Conservation (phyloP, 2,113 vertebrate genomes). For the Rafetus swinhoei region DNA sequence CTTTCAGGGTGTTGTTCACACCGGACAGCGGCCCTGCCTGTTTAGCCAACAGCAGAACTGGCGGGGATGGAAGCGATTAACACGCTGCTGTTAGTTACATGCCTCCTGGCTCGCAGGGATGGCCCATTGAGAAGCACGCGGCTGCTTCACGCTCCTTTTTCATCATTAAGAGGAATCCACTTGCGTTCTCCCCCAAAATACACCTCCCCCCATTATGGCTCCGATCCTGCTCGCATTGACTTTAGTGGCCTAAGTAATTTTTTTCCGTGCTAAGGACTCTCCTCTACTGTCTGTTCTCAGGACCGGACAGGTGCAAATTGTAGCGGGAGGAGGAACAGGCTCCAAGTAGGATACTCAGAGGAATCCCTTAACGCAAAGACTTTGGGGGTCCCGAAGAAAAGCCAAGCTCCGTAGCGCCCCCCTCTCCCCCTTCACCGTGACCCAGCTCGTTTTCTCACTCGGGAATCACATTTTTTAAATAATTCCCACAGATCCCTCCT, state of each 20-base stretch:
- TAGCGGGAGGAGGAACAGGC: too few relatives aligned
- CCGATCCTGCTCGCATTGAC: neutral
- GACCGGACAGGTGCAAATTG: too few relatives aligned
- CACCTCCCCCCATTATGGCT: neutral
- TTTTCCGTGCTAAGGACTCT: neutral
- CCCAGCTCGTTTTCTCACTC: neutral
- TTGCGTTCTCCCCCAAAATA: neutral
- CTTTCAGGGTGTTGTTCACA: too few relatives aligned
- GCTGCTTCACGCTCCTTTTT: fast-evolving
- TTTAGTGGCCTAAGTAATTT: neutral
- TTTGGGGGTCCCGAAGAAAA: neutral
- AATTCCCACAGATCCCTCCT: too few relatives aligned
- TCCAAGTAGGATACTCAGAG: neutral
- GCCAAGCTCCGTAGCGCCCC: too few relatives aligned
- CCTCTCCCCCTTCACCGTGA: too few relatives aligned
- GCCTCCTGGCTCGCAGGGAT: too few relatives aligned
- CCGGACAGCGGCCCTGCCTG: too few relatives aligned
- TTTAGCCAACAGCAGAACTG: neutral
- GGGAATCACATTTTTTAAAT: neutral
- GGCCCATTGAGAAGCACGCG: fast-evolving
- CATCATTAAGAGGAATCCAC: neutral
- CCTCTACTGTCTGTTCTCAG: neutral
- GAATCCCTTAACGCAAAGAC: neutral
- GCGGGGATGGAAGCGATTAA: fast-evolving
- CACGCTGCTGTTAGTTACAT: fast-evolving